Percentiles rank a stretch among this genome's conserved stretches.
These are phyloP conservation scores for Anoplolepis gracilipes DNA, from an alignment of 1,140 invertebrate species.

Conservation along the genomic window DNA sequence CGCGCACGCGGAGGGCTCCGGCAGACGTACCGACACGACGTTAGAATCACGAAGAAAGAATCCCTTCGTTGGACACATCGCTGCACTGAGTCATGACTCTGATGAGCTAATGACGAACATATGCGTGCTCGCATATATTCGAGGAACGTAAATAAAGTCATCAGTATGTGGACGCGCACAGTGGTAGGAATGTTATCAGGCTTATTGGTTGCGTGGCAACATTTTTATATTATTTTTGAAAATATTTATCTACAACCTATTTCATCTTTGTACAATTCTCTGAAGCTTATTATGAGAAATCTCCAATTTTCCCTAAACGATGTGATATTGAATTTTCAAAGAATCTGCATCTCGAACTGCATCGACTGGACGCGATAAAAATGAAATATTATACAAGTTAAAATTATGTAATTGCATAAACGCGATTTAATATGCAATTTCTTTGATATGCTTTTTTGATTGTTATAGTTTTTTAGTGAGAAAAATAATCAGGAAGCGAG, in stretches of 20 bases:
- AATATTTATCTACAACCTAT: neutral
- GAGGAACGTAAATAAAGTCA: slow-evolving; percentile 58
- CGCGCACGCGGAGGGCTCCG: neutral
- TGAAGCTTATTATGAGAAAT: neutral
- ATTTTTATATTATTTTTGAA: neutral
- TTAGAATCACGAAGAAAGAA: slow-evolving; percentile 70
- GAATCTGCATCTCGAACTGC: no score
- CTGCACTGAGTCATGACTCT: slow-evolving; percentile 64
- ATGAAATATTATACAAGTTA: neutral
- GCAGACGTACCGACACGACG: neutral
- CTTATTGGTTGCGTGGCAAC: neutral
- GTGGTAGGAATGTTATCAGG: slow-evolving; percentile 31
- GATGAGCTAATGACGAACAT: slow-evolving; percentile 74
- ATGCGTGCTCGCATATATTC: slow-evolving; percentile 57
- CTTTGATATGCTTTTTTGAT: neutral
- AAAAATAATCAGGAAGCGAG: neutral
- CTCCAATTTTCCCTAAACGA: neutral
- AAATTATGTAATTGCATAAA: neutral
- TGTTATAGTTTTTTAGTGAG: neutral
- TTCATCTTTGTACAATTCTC: neutral
- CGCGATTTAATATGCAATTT: neutral
- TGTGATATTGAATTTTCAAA: neutral
- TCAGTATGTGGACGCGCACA: slow-evolving; percentile 28
- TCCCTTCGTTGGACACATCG: slow-evolving; percentile 62
- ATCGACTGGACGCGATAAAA: neutral